A percentile compares a stretch with the other conserved stretches of the same genome.
phyloP scores from a whole-genome alignment of 2,888 invertebrate genomes.

The Leucophenga maculata region DNA sequence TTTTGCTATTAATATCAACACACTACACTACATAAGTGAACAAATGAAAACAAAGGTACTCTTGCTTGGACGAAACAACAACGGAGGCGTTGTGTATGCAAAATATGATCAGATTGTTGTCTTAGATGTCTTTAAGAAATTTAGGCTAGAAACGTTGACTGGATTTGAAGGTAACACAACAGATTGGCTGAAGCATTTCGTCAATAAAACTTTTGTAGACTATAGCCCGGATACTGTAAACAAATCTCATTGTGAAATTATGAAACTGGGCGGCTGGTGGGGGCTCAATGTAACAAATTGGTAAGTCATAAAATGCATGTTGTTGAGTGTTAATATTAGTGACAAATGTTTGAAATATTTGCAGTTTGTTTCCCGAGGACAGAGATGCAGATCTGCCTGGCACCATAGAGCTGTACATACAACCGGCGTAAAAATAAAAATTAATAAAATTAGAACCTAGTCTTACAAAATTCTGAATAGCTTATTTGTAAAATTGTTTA shows the following conservation, averaged over 20 bases:
- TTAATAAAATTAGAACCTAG: no score
- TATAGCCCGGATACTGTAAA: background rate
- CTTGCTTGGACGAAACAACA: conserved; percentile 50
- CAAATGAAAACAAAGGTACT: conserved; percentile 48
- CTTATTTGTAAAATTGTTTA: conserved; percentile 10
- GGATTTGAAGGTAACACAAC: conserved; percentile 50
- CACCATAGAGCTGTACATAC: conserved; percentile 10
- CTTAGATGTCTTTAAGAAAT: background rate
- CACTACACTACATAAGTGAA: conserved; percentile 46
- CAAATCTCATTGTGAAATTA: conserved; percentile 39
- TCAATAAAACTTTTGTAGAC: conserved; percentile 23
- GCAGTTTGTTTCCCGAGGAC: conserved; percentile 50
- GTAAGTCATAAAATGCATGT: background rate
- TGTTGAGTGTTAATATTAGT: no score
- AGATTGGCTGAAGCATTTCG: conserved; percentile 44
- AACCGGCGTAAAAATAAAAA: background rate
- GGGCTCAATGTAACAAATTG: conserved; percentile 26
- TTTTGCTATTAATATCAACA: conserved; percentile 47
- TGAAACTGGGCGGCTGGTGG: conserved; percentile 50
- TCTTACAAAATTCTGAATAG: background rate
- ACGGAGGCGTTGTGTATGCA: conserved; percentile 46
- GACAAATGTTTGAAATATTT: background rate
- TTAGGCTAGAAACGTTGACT: conserved; percentile 27
- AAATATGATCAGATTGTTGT: conserved; percentile 49
- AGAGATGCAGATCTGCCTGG: conserved; percentile 23